Evolutionary conservation across 2,797 vertebrate genomes (phyloP), one percentile per base, ranked within the genome.

Genomic region (Delichon dasypus): DNA sequence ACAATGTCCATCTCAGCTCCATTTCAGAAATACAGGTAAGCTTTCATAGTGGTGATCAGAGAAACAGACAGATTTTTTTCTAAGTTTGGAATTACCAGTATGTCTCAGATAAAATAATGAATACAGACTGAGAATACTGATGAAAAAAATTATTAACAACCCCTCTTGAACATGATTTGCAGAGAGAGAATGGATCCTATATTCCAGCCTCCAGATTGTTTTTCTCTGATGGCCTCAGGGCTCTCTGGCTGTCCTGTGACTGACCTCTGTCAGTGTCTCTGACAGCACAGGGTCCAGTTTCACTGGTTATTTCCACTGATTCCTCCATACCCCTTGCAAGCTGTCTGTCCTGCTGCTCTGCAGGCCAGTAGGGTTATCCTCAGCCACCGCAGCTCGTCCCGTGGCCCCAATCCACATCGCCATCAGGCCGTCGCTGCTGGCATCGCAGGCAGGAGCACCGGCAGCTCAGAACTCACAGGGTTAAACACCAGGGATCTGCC

Each of bases 131-230:
- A 64, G 64, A 50, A 32, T 38, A 20, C 22, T 19, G 38, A 47
- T 53, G 27, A 85, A 92, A 47, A 57, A 57, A 58, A 53, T 32
- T 18, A 86, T 11, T 68, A 71, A 62, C 47, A 64, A 6, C 5
- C 22, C 6, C 0, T 0, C 19, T 30, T 0, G 1, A 90, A 21
- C 3, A 2, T 4, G 5, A 11, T 13, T 4, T 61, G 16, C 16
- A 34, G 51, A 71, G 74, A 12, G 51, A 75, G 51, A 75, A 30
- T 16, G 15, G 32, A 51, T 85, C 47, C 40, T 2, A 0, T 47
- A 40, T 65, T 34, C 27, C 44, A 61, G 0, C 45, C 17, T 84
- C 38, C 22, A 16, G 25, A 58, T 2, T 76, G 19, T 13, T 81
- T 72, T 94, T 54, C 11, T 44, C 5, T 20, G 7, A 2, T 54